These are phyloP conservation scores for Papilio glaucus DNA, from an alignment of 1,140 invertebrate species.

Conservation along the genomic window DNA sequence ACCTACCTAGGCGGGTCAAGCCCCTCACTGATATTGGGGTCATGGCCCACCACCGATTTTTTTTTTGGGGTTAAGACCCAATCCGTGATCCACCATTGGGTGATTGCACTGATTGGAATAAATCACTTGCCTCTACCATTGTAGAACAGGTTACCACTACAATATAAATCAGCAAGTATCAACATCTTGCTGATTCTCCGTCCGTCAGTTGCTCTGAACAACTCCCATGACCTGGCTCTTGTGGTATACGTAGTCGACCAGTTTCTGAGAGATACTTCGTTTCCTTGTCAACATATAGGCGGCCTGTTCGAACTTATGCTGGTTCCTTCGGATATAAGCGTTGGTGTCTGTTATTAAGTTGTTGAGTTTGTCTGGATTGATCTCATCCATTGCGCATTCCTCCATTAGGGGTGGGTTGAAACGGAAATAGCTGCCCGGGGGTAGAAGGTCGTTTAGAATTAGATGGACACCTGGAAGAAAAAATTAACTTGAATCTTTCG, in stretches of 20 bases:
- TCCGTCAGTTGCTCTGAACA: constrained; percentile 61
- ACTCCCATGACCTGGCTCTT: constrained; percentile 63
- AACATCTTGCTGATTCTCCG: constrained; percentile 42
- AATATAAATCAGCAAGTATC: constrained; percentile 46
- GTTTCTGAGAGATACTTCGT: constrained; percentile 52
- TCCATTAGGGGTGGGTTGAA: constrained; percentile 96
- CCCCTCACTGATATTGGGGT: no score
- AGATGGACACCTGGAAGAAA: constrained; percentile 88
- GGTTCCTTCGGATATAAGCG: constrained; percentile 90
- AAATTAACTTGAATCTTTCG: neutral
- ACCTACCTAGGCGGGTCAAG: no score
- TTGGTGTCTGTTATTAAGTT: constrained; percentile 87
- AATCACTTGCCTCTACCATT: no score
- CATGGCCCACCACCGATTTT: no score
- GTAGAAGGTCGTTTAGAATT: constrained; percentile 92
- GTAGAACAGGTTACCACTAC: no score
- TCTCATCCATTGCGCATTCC: constrained; percentile 93
- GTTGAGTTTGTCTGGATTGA: constrained; percentile 86
- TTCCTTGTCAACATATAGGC: constrained; percentile 59
- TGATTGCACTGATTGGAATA: no score
- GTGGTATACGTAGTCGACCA: constrained; percentile 55
- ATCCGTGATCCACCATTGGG: no score
- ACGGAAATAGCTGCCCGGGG: constrained; percentile 91
- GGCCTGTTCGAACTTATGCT: constrained; percentile 87
- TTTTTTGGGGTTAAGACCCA: no score